phyloP scores from a whole-genome alignment of 2,888 invertebrate genomes.

The Spialia ferax region DNA sequence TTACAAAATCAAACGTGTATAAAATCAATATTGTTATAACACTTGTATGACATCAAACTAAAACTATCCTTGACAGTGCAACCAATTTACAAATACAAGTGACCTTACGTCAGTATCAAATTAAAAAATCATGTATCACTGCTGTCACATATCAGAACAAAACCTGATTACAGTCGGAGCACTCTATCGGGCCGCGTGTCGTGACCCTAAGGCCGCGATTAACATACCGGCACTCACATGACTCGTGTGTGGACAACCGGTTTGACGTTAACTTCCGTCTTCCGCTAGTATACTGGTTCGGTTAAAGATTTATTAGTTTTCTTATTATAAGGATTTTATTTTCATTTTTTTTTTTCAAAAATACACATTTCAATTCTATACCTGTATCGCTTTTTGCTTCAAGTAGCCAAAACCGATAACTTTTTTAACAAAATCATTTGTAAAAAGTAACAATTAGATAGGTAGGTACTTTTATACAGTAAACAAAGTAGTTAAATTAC shows the following conservation, averaged over 20 bases:
- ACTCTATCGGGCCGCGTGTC: slow-evolving; percentile 13
- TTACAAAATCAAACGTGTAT: background rate
- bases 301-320: slow-evolving; percentile 13
- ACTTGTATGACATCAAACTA: background rate
- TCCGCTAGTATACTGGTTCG: slow-evolving; percentile 56
- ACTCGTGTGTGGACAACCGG: slow-evolving; percentile 57
- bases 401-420: no score
- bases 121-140: background rate
- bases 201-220: slow-evolving; percentile 33
- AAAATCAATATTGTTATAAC: background rate
- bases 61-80: slow-evolving; percentile 12
- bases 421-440: no score
- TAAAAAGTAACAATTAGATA: no score
- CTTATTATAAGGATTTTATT: background rate
- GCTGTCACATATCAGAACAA: background rate
- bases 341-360: no score
- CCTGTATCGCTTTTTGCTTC: no score
- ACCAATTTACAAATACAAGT: slow-evolving; percentile 4
- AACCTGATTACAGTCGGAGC: slow-evolving; percentile 9
- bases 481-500: no score
- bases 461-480: no score
- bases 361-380: no score
- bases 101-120: slow-evolving; percentile 9
- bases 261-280: slow-evolving; percentile 66
- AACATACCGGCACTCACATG: slow-evolving; percentile 51